Base-by-base conservation (phyloP, 1,140 invertebrate genomes). In the Chrysopa pallens region DNA sequence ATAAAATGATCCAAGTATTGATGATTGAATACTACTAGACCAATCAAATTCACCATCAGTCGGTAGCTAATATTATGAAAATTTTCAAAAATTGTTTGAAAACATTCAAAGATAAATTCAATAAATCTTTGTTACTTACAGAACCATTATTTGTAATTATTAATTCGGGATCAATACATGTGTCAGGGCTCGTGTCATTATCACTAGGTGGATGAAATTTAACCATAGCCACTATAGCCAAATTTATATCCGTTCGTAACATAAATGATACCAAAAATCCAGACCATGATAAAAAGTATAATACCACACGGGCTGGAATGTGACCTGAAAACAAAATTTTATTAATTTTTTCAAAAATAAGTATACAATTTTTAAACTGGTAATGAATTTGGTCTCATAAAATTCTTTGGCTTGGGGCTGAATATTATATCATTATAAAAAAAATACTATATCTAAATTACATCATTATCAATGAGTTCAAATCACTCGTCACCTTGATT, bases 241-340 rank as follows among this genome's bases (percentile, higher is more conserved):
- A 63, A 52, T 81, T 80, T 48, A 81, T 81, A 55, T 81, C 78
- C 44, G 70, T 80, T 35, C 78, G 63, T 77, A 81, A 80, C 76
- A 81, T 80, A 50, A 81, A 81, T 3, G 76, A 79, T 1, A 80
- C 76, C 15, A 80, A 61, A 50, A 80, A 81, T 14, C 78, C 77
- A 17, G 73, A 69, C 61, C 79, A 81, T 36, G 78, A 81, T 36
- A 81, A 58, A 45, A 80, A 64, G 52, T 80, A 80, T 4, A 80
- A 60, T 8, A 80, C 74, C 23, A 77, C 60, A 29, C 78, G 64
- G 15, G 78, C 76, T 42, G 78, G 76, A 31, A 61, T 57, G 48
- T 60, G 57, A 15, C 58, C 57, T 59, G 38, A 29, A 53, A 51
- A 23, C 31, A 12, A 33, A 23, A 3, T 23, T 23, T 23, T 23